A percentile compares a stretch with the other conserved stretches of the same genome.
Evolutionary conservation across 2,888 invertebrate genomes (phyloP).

Genomic region (Cantharis flavilabris): DNA sequence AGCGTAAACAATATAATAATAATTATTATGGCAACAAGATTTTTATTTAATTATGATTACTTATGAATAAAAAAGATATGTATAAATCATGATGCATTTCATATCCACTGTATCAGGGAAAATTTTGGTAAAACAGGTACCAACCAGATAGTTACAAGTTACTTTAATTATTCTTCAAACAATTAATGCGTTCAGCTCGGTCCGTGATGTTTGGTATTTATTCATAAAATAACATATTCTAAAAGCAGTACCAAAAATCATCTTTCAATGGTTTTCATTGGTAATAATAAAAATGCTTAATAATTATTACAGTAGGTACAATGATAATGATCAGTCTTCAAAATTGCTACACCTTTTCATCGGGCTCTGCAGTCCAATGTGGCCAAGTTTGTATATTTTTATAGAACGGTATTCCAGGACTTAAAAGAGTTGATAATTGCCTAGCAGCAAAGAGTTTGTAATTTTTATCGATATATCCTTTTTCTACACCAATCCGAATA

Average conservation of each 20-base stretch:
- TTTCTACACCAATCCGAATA: constrained; percentile 64
- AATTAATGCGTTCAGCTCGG: no score
- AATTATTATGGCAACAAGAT: not conserved
- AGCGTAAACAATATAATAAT: not conserved
- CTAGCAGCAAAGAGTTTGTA: constrained; percentile 72
- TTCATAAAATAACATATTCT: no score
- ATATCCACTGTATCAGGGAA: not conserved
- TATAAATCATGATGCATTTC: not conserved
- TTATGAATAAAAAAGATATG: not conserved
- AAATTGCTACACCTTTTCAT: not conserved
- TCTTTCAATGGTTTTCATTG: no score
- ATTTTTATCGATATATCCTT: constrained; percentile 64
- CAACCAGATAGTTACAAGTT: no score
- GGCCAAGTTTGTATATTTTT: constrained; percentile 71
- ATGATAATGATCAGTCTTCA: not conserved
- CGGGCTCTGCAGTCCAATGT: constrained; percentile 59
- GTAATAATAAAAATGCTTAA: no score
- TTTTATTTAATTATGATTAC: not conserved
- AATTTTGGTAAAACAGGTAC: no score
- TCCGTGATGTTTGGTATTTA: no score
- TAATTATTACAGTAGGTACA: no score
- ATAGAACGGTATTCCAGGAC: constrained; percentile 70
- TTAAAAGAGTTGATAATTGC: constrained; percentile 67
- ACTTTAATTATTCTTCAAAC: no score
- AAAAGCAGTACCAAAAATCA: no score